Evolutionary conservation across 2,113 vertebrate species (phyloP).

Genomic region (Orthonyx spaldingii): DNA sequence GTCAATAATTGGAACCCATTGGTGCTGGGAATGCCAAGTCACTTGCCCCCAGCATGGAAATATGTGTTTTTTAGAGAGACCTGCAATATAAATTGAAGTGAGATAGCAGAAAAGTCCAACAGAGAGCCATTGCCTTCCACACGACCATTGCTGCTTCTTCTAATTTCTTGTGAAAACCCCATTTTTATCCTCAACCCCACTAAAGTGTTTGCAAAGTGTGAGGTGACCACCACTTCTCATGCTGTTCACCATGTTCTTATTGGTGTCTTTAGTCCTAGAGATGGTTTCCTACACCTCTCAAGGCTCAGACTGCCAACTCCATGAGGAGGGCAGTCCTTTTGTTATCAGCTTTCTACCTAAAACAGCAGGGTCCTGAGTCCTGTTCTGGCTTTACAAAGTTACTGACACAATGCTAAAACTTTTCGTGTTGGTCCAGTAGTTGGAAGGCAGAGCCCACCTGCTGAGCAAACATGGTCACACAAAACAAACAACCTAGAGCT

Average conservation of each 20-base stretch:
- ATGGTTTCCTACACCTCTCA: not conserved
- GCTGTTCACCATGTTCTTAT: not conserved
- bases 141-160: not conserved
- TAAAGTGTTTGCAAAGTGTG: not conserved
- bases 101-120: not conserved
- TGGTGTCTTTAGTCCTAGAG: not conserved
- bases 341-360: not conserved
- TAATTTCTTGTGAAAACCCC: not conserved
- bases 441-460: not conserved
- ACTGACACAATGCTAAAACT: not conserved
- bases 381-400: not conserved
- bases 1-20: not conserved
- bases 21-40: not conserved
- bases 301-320: not conserved
- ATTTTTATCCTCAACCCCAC: not conserved
- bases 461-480: not conserved
- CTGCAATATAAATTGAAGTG: not conserved
- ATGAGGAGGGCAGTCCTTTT: not conserved
- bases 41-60: not conserved
- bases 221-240: not conserved
- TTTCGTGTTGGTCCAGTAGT: not conserved
- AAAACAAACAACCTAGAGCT: not conserved
- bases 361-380: not conserved
- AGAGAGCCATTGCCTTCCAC: not conserved
- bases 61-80: not conserved